phyloP scores from a whole-genome alignment of 1,140 invertebrate species.

The Lasaia peninsularis region DNA sequence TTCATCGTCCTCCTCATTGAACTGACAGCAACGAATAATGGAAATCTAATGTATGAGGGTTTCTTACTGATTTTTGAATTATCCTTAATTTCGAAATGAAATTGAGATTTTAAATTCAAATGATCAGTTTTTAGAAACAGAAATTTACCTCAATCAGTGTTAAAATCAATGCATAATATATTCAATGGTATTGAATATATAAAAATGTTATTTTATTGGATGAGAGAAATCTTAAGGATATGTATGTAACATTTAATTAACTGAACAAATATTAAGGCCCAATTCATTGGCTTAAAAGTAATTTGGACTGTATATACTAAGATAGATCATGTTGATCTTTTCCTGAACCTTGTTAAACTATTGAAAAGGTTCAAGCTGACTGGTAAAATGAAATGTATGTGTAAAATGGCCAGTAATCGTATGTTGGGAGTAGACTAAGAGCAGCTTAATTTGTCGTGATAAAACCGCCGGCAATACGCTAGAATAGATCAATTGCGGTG shows the following conservation, averaged over 20 bases:
- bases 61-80: slow-evolving; percentile 33
- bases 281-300: too few species aligned
- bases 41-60: background rate
- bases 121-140: slow-evolving; percentile 13
- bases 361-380: background rate
- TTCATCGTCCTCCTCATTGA: slow-evolving; percentile 34
- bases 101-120: slow-evolving; percentile 37
- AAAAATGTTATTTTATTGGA: background rate
- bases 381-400: background rate
- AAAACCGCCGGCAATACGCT: background rate
- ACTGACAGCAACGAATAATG: background rate
- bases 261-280: too few species aligned
- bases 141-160: slow-evolving; percentile 18
- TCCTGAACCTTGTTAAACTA: too few species aligned
- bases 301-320: too few species aligned
- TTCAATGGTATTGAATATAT: background rate
- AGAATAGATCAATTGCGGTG: slow-evolving; percentile 8
- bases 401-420: background rate
- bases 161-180: background rate
- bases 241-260: too few species aligned
- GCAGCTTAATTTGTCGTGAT: background rate
- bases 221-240: too few species aligned
- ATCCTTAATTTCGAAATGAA: slow-evolving; percentile 39
- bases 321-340: too few species aligned
- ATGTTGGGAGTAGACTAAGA: slow-evolving; percentile 3